Evolutionary conservation across 2,113 vertebrate genomes (phyloP).

Genomic region (Lamprotornis superbus): DNA sequence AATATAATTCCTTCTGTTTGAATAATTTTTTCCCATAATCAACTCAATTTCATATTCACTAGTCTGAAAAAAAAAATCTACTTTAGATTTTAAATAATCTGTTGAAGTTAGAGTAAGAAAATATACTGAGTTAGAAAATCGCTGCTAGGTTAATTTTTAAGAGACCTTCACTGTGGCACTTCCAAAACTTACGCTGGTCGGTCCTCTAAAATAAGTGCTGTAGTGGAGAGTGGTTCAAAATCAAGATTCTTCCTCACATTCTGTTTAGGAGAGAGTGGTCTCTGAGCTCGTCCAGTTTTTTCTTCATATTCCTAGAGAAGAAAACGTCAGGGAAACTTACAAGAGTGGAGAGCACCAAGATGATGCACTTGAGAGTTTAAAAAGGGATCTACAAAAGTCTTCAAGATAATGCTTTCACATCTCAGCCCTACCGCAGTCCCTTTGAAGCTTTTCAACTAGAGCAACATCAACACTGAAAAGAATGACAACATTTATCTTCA

Average conservation of each 20-base stretch:
- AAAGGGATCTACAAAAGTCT: not conserved
- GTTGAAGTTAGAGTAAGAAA: not conserved
- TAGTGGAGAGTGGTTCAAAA: slow-evolving; percentile 96
- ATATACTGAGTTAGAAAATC: not conserved
- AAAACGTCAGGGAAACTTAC: not conserved
- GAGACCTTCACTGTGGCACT: not conserved
- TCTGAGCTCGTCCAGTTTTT: slow-evolving; percentile 82
- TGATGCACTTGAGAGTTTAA: not conserved
- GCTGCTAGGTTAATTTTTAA: not conserved
- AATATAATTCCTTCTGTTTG: not conserved
- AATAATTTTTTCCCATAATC: not conserved
- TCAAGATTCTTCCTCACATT: slow-evolving; percentile 92
- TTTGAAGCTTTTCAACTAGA: not conserved
- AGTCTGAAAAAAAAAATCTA: not conserved
- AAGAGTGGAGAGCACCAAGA: not conserved
- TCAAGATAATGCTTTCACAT: not conserved
- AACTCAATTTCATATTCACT: not conserved
- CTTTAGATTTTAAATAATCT: not conserved
- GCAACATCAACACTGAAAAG: not conserved
- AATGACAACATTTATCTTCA: not conserved
- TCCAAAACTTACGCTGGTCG: slow-evolving; percentile 87
- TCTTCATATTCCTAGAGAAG: slow-evolving; percentile 94
- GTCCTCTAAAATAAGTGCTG: slow-evolving; percentile 93
- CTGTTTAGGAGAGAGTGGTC: slow-evolving; percentile 86
- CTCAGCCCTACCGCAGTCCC: not conserved